Conservation (phyloP, 53 echinoderm and acorn worm species). For the Antedon mediterranea region DNA sequence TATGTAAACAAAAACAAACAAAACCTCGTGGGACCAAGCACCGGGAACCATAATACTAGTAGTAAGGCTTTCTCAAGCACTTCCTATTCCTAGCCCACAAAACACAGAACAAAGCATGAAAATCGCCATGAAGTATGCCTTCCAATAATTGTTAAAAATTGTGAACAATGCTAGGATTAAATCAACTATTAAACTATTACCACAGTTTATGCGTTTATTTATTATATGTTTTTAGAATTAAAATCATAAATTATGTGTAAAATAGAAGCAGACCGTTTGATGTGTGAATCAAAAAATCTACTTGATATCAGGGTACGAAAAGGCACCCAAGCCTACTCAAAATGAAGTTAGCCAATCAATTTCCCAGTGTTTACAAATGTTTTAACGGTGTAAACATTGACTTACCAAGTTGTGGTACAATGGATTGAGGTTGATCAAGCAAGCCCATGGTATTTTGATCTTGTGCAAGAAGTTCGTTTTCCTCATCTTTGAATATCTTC, state of each 20-base stretch:
- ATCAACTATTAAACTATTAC: no score
- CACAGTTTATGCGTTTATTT: no score
- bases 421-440: background rate
- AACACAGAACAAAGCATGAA: no score
- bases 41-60: no score
- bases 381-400: background rate
- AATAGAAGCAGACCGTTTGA: background rate
- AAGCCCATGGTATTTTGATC: background rate
- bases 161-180: no score
- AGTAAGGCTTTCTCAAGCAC: no score
- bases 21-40: no score
- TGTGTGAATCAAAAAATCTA: background rate
- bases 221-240: no score
- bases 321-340: background rate
- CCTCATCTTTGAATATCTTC: conserved; percentile 60
- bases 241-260: background rate
- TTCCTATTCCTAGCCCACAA: no score
- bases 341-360: background rate
- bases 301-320: background rate
- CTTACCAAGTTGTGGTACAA: conserved; percentile 20
- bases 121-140: no score
- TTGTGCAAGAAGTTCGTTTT: conserved; percentile 16
- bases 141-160: no score
- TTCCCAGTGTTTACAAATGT: background rate
- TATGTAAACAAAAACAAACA: no score